Percentiles rank a stretch among this genome's conserved stretches.
phyloP scores from a whole-genome alignment of 2,797 vertebrate genomes.

The Eulemur mongoz region DNA sequence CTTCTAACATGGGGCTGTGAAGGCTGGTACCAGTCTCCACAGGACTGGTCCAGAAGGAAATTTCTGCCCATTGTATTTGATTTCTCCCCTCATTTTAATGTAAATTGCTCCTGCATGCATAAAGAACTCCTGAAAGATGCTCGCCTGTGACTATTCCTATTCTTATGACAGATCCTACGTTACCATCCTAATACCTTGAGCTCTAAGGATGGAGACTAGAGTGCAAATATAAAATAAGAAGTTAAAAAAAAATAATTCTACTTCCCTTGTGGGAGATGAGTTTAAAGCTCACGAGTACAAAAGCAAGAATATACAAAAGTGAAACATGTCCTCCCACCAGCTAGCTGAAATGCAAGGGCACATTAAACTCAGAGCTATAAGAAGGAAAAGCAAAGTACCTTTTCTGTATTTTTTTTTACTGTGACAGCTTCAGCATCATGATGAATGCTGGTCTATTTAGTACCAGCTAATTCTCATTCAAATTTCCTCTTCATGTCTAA shows the following conservation, averaged over 20 bases:
- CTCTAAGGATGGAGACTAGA: conserved; percentile 29
- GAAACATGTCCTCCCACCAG: conserved; percentile 70
- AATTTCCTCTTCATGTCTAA: conserved; percentile 66
- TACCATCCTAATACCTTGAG: conserved; percentile 30
- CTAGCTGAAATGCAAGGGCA: conserved; percentile 63
- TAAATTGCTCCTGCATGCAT: not conserved
- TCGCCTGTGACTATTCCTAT: conserved; percentile 49
- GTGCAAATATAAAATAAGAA: conserved; percentile 67
- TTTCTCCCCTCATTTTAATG: conserved; percentile 16
- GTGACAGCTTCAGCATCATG: conserved; percentile 37
- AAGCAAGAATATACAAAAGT: conserved; percentile 60
- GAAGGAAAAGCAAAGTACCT: conserved; percentile 61
- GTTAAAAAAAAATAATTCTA: conserved; percentile 65
- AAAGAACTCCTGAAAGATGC: not conserved
- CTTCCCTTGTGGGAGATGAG: conserved; percentile 5
- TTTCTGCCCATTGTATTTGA: not conserved
- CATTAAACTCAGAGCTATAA: conserved; percentile 70
- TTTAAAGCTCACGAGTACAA: conserved; percentile 60
- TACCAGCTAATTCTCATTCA: conserved; percentile 69
- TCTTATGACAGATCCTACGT: conserved; percentile 41
- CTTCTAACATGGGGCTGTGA: not conserved
- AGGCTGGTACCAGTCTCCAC: not conserved
- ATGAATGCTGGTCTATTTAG: conserved; percentile 66
- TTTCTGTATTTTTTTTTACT: conserved; percentile 52
- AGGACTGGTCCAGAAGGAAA: not conserved